Base-by-base conservation (phyloP, 2,888 invertebrate genomes). In the Pterostichus niger region DNA sequence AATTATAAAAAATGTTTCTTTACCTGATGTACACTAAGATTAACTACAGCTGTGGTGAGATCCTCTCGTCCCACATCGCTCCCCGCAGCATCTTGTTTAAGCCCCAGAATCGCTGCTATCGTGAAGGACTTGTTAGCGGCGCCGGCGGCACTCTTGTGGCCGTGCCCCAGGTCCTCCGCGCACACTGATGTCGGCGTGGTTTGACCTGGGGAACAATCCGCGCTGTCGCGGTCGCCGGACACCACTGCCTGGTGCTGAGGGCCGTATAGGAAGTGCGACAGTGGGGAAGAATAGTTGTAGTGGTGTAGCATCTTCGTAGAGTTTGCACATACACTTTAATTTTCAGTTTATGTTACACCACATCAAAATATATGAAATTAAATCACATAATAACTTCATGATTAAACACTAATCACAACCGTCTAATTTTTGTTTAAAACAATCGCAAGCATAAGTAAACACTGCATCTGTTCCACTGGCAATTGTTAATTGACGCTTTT, bases 101-200 rank as follows among this genome's bases (percentile, higher is more conserved):
- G 89, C 0, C 96, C 97, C 86, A 97, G 92, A 87, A 97, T 96
- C 84, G 96, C 96, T 85, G 96, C 97, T 86, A 97, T 97, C 31
- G 97, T 97, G 87, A 97, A 97, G 6, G 96, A 96, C 85, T 90
- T 89, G 68, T 84, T 87, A 4, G 85, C 84, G n/a, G 86, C 86
- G 0, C 87, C 87, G 0, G 88, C 87, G 13, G 87, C 87, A 83
- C 87, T 88, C 68, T 88, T 86, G 35, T 78, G 82, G 4, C 77
- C 76, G 31, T 78, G 82, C 15, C 77, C 76, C 9, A 46, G 15
- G 15, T 73, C 61, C n/a, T 89, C 89, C n/a, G 89, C 89, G 84
- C 88, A 88, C 6, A 87, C 83, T 15, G 85, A 85, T 68, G 85
- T 87, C 3, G 81, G 85, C 17, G 88, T 86, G 4, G 86, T 86